These are phyloP conservation scores for Sisyra nigra DNA, from an alignment of 2,888 invertebrate genomes.

Conservation along the genomic window DNA sequence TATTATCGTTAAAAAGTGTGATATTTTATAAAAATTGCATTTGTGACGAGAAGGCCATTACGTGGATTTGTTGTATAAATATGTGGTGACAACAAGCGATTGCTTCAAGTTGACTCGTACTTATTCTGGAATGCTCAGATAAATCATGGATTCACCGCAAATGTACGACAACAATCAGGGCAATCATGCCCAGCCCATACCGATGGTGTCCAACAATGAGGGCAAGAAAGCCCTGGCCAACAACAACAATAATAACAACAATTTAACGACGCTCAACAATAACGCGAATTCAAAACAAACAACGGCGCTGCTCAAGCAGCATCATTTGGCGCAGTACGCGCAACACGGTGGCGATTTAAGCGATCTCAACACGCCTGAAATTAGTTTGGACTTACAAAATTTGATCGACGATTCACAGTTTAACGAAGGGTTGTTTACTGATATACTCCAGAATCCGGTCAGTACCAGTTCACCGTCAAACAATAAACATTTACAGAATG, in stretches of 20 bases:
- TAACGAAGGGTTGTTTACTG: slow-evolving; percentile 71
- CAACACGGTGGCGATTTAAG: slow-evolving; percentile 57
- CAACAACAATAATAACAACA: slow-evolving; percentile 26
- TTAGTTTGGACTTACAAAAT: slow-evolving; percentile 80
- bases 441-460: slow-evolving; percentile 46
- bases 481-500: slow-evolving; percentile 26
- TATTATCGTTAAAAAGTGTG: neutral
- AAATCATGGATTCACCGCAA: slow-evolving; percentile 63
- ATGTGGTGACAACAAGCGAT: neutral
- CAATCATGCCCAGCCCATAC: slow-evolving; percentile 39
- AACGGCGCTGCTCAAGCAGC: slow-evolving; percentile 41
- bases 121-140: neutral
- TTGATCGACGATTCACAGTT: slow-evolving; percentile 84
- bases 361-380: slow-evolving; percentile 83
- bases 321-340: slow-evolving; percentile 54
- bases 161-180: slow-evolving; percentile 64
- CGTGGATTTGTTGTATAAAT: neutral
- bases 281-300: slow-evolving; percentile 35
- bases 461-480: slow-evolving; percentile 18
- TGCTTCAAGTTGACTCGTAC: neutral
- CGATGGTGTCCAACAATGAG: slow-evolving; percentile 30
- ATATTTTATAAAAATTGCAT: too few species aligned
- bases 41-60: too few species aligned
- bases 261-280: slow-evolving; percentile 29
- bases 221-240: slow-evolving; percentile 14